Evolutionary conservation across 2,888 invertebrate genomes (phyloP).

Genomic region (Tuta absoluta): DNA sequence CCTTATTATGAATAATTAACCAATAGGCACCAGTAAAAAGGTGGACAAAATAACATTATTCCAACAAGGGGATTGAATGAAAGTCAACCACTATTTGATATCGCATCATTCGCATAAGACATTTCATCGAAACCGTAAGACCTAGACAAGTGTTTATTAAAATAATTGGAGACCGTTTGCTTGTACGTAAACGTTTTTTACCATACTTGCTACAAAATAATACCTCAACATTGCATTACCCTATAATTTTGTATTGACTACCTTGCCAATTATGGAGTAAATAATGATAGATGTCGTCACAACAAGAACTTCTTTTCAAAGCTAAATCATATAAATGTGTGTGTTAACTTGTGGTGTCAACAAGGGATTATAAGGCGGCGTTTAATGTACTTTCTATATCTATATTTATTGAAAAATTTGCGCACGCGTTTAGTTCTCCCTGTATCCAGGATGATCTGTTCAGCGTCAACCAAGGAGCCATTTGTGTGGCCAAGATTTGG

Average conservation of each 20-base stretch:
- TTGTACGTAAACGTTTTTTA: constrained; percentile 8
- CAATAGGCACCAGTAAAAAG: too few relatives aligned
- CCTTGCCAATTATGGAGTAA: constrained; percentile 14
- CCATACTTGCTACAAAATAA: constrained; percentile 1
- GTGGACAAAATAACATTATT: too few relatives aligned
- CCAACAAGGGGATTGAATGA: too few relatives aligned
- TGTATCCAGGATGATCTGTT: too few relatives aligned
- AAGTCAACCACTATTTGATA: neutral
- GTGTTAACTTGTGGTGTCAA: neutral
- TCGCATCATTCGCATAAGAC: neutral
- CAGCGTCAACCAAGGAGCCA: too few relatives aligned
- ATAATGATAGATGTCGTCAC: constrained; percentile 20
- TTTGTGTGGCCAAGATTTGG: too few relatives aligned
- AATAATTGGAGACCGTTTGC: neutral
- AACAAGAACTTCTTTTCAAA: constrained; percentile 3
- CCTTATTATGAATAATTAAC: too few relatives aligned
- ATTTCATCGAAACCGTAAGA: neutral
- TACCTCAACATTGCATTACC: constrained; percentile 3
- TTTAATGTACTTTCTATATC: neutral
- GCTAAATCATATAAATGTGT: neutral
- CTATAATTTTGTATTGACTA: constrained; percentile 6
- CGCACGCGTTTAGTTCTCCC: too few relatives aligned
- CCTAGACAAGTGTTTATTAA: constrained; percentile 2
- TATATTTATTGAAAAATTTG: too few relatives aligned
- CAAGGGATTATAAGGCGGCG: neutral